Base-by-base conservation (phyloP, 2,888 invertebrate genomes). In the Dioctria rufipes region DNA sequence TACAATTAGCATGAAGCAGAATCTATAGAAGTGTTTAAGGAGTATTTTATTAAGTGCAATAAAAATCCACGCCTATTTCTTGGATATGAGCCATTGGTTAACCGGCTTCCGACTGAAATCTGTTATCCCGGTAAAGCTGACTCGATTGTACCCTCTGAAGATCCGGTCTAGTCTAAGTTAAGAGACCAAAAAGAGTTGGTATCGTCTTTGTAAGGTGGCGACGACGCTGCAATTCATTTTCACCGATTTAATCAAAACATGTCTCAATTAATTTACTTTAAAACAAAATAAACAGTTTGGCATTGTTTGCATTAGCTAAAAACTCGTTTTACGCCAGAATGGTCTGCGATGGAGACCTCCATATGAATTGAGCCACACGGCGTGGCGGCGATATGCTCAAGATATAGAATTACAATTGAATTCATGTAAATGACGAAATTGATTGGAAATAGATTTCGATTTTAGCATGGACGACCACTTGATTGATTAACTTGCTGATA, bases 221-320 rank as follows among this genome's bases (percentile, higher is more conserved):
- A 3, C n/a, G n/a, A n/a, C 42, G 77, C 63, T 49, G 77, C 63
- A 75, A 75, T 60, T 75, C 60, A 75, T 75, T 75, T 58, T 75
- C 77, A 77, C 63, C 63, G 66, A 78, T 78, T 78, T 78, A 78
- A 78, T 78, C 78, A 66, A 78, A 78, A 78, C 58, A 67, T 67
- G 78, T 78, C 67, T 78, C 67, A 67, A 78, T 78, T 78, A 78
- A 78, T 66, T 78, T 58, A 58, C 13, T 11, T 78, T 39, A n/a
- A n/a, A 49, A 65, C 46, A 75, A 75, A 61, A 75, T 61, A 60
- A 61, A 13, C 11, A 60, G 43, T 54, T 40, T 37, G 37, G 5
- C 37, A 61, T 60, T n/a, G 46, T 9, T 60, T 58, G n/a, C 6
- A 54, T 8, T 39, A 37, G 61, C 25, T 25, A 49, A 63, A 6